A percentile compares a stretch with the other conserved stretches of the same genome.
These are phyloP conservation scores for Scaptomyza pallida DNA, from an alignment of 1,140 invertebrate species.

Conservation along the genomic window DNA sequence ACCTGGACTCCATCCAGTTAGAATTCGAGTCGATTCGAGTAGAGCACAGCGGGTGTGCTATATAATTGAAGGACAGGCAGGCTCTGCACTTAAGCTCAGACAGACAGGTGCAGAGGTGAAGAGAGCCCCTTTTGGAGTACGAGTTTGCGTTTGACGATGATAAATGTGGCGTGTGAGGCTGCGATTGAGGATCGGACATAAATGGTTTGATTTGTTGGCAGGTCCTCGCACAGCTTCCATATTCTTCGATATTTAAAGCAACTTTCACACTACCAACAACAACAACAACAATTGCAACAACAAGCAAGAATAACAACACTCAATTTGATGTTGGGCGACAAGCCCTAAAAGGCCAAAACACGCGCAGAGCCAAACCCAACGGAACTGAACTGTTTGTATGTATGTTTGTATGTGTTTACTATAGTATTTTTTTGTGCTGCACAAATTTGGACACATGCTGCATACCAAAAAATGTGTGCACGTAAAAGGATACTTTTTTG, in stretches of 20 bases:
- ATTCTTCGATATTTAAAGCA: constrained; percentile 75
- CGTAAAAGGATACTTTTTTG: constrained; percentile 80
- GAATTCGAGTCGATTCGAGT: constrained; percentile 39
- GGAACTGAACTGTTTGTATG: constrained; percentile 1
- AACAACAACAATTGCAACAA: constrained; percentile 1
- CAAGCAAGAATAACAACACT: constrained; percentile 29
- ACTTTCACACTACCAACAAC: constrained; percentile 71
- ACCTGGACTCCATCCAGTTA: constrained; percentile 62
- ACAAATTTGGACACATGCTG: constrained; percentile 79
- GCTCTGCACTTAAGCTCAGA: constrained; percentile 48
- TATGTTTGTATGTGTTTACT: constrained; percentile 31
- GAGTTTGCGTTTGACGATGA: constrained; percentile 68
- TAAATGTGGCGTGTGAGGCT: constrained; percentile 64
- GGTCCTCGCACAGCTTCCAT: constrained; percentile 19
- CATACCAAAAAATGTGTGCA: constrained; percentile 68
- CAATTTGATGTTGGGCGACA: constrained; percentile 72
- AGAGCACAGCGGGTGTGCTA: constrained; percentile 72
- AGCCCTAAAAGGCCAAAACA: constrained; percentile 75
- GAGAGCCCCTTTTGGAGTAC: constrained; percentile 9
- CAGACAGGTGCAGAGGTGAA: constrained; percentile 71
- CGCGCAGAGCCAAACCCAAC: constrained; percentile 43
- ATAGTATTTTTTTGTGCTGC: constrained; percentile 67
- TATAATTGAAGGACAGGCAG: constrained; percentile 73
- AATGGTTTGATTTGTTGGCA: constrained; percentile 78
- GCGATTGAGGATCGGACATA: constrained; percentile 63